These are phyloP conservation scores for Betta splendens DNA, from an alignment of 2,797 vertebrate genomes.

Conservation along the genomic window DNA sequence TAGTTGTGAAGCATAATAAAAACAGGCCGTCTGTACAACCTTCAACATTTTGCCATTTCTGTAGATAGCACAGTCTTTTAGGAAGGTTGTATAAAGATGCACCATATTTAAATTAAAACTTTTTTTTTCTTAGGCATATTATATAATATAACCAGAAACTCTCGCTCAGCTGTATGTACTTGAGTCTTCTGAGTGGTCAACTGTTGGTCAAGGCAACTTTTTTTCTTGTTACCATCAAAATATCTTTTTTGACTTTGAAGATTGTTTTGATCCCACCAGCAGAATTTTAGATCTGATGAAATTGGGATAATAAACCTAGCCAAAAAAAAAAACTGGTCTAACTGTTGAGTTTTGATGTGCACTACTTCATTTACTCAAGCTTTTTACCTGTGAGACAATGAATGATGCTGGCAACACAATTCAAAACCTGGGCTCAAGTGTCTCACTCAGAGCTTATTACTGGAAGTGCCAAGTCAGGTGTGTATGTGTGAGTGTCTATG, in stretches of 20 bases:
- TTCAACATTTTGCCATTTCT: background rate
- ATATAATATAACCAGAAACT: no score
- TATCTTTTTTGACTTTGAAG: slow-evolving; percentile 54
- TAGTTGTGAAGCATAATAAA: slow-evolving; percentile 17
- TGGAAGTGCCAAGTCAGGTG: background rate
- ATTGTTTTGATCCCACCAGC: slow-evolving; percentile 53
- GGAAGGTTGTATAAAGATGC: slow-evolving; percentile 16
- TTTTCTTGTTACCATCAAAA: slow-evolving; percentile 47
- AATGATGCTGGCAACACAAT: slow-evolving; percentile 7
- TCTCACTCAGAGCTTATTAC: slow-evolving; percentile 12
- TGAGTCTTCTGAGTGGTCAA: slow-evolving; percentile 46
- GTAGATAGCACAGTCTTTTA: slow-evolving; percentile 4
- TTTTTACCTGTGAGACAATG: slow-evolving; percentile 15
- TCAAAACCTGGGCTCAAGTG: background rate
- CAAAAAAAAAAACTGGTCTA: slow-evolving; percentile 28
- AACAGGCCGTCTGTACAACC: slow-evolving; percentile 2
- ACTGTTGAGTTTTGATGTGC: slow-evolving; percentile 4
- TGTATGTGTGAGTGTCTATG: no score
- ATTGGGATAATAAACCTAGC: slow-evolving; percentile 40
- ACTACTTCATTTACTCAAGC: slow-evolving; percentile 19
- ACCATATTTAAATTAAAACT: no score
- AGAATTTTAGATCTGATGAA: slow-evolving; percentile 56
- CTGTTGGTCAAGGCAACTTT: slow-evolving; percentile 27
- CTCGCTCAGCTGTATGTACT: no score
- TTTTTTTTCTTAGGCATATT: no score